These are phyloP conservation scores for Pollachius pollachius DNA, from an alignment of 2,113 vertebrate species.

Conservation along the genomic window DNA sequence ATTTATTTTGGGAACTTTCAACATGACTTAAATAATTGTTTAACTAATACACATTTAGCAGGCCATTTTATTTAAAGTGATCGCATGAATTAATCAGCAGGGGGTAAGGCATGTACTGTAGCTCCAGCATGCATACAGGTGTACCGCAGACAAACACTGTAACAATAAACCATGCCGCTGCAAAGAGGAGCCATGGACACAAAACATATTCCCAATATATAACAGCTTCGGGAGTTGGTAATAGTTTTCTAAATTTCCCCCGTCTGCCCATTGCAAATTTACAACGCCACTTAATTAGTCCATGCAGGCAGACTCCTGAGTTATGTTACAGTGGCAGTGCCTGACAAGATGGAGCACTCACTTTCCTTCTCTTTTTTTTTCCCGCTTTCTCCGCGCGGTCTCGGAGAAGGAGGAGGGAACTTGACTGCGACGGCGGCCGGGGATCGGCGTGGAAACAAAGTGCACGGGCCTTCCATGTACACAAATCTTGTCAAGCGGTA, in stretches of 20 bases:
- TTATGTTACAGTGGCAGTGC: constrained; percentile 48
- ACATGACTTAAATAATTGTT: too few relatives aligned
- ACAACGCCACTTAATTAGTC: constrained; percentile 3
- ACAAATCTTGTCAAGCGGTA: constrained; percentile 73
- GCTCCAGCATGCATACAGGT: too few relatives aligned
- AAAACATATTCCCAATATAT: too few relatives aligned
- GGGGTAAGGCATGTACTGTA: too few relatives aligned
- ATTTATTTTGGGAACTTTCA: too few relatives aligned
- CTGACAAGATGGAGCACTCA: constrained; percentile 55
- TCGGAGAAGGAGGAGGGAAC: constrained; percentile 65
- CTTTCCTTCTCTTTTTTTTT: background rate
- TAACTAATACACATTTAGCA: too few relatives aligned
- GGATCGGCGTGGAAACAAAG: constrained; percentile 62
- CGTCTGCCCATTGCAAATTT: constrained; percentile 15
- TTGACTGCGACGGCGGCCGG: constrained; percentile 49
- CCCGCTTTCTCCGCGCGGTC: constrained; percentile 34
- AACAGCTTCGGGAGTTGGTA: too few relatives aligned
- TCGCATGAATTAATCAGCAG: too few relatives aligned
- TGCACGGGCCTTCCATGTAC: constrained; percentile 63
- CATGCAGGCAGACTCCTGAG: constrained; percentile 19
- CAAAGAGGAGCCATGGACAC: too few relatives aligned
- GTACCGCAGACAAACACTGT: too few relatives aligned
- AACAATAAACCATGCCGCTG: too few relatives aligned
- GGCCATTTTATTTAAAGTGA: too few relatives aligned
- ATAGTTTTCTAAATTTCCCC: background rate